phyloP scores from a whole-genome alignment of 2,888 invertebrate genomes.

The Drosophila lacicola region DNA sequence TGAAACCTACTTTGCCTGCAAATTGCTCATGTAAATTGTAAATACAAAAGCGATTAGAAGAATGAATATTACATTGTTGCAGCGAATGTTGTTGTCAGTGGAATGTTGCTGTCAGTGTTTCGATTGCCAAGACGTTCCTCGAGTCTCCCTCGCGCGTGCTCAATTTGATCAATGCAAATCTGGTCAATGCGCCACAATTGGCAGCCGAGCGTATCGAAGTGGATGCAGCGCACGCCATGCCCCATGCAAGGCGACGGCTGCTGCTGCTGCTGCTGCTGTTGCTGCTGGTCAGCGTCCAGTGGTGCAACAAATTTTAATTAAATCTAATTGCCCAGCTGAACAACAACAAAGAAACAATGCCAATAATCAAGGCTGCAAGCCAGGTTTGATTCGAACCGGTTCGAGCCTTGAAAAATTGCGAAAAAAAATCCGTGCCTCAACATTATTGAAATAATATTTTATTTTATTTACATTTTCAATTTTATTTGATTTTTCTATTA shows the following conservation, averaged over 20 bases:
- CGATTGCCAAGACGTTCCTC: slow-evolving; percentile 44
- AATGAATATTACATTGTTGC: slow-evolving; percentile 20
- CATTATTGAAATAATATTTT: too few species aligned
- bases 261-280: not conserved
- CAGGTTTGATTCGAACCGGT: not conserved
- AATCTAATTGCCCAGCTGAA: slow-evolving; percentile 59
- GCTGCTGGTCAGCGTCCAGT: slow-evolving; percentile 56
- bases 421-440: too few species aligned
- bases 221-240: slow-evolving; percentile 62
- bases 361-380: slow-evolving; percentile 7
- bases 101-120: slow-evolving; percentile 9
- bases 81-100: slow-evolving; percentile 13
- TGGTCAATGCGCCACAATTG: slow-evolving; percentile 68
- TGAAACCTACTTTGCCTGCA: too few species aligned
- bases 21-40: slow-evolving; percentile 11
- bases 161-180: slow-evolving; percentile 68
- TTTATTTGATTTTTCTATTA: too few species aligned
- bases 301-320: slow-evolving; percentile 77
- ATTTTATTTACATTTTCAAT: too few species aligned
- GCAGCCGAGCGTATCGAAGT: slow-evolving; percentile 65
- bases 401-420: not conserved
- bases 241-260: slow-evolving; percentile 6
- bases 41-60: slow-evolving; percentile 4
- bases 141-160: slow-evolving; percentile 17
- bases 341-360: slow-evolving; percentile 19